Conservation (phyloP, 53 echinoderm and acorn worm genomes). For the Luidia sarsii region DNA sequence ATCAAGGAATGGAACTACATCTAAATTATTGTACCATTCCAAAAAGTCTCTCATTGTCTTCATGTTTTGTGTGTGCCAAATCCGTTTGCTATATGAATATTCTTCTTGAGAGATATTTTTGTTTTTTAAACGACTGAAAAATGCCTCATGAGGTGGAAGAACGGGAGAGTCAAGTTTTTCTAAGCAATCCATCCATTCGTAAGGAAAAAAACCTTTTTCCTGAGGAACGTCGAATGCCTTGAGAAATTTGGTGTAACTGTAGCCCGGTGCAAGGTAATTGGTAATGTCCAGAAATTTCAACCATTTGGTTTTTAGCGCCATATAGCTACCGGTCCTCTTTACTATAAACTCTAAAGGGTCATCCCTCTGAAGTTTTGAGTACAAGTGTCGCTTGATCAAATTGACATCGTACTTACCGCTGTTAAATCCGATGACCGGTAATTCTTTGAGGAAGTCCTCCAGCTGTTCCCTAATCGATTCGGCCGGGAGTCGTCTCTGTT, state of each 20-base stretch:
- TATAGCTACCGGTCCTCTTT: background rate
- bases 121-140: constrained; percentile 1
- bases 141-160: constrained; percentile 20
- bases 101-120: background rate
- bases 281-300: constrained; percentile 36
- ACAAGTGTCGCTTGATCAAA: constrained; percentile 14
- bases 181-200: constrained; percentile 10
- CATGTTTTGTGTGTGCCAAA: background rate
- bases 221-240: background rate
- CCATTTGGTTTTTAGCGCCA: background rate
- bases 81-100: constrained; percentile 13
- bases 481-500: background rate
- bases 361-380: constrained; percentile 1
- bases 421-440: constrained; percentile 56
- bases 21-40: constrained; percentile 61
- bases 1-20: constrained; percentile 60
- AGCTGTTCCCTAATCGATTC: background rate
- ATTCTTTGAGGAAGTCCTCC: constrained; percentile 9
- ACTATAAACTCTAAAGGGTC: constrained; percentile 19
- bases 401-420: constrained; percentile 40
- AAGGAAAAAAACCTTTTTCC: constrained; percentile 29
- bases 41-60: constrained; percentile 50
- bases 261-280: constrained; percentile 40
- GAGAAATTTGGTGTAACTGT: constrained; percentile 32
- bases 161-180: background rate